These are phyloP conservation scores for Thaumetopoea pityocampa DNA, from an alignment of 1,140 invertebrate genomes.

Conservation along the genomic window DNA sequence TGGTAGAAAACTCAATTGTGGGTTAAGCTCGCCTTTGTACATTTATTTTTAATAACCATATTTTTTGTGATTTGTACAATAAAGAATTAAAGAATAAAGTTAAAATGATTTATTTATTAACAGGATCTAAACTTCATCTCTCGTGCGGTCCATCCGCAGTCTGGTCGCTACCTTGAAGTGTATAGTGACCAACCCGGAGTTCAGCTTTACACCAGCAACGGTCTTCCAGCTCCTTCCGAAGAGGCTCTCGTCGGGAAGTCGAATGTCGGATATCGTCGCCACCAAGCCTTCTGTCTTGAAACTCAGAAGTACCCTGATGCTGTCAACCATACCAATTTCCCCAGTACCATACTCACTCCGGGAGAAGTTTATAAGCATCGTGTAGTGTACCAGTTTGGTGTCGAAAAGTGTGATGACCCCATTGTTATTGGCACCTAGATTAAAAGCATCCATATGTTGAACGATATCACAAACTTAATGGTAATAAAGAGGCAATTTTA, in stretches of 20 bases:
- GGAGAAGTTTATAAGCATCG: slow-evolving; percentile 82
- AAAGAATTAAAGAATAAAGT: no score
- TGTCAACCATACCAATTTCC: slow-evolving; percentile 89
- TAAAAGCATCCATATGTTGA: no score
- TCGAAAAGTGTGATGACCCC: slow-evolving; percentile 17
- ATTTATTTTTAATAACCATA: no score
- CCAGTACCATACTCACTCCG: slow-evolving; percentile 82
- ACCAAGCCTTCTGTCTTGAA: slow-evolving; percentile 92
- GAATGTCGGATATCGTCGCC: slow-evolving; percentile 82
- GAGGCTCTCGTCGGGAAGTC: slow-evolving; percentile 81
- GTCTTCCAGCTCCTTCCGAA: slow-evolving; percentile 78
- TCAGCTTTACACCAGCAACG: slow-evolving; percentile 92
- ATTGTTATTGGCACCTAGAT: slow-evolving; percentile 25
- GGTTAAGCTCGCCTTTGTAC: no score
- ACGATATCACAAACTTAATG: no score
- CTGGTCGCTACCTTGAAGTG: slow-evolving; percentile 85
- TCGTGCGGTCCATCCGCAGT: slow-evolving; percentile 80
- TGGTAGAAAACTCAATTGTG: no score
- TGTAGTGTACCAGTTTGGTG: slow-evolving; percentile 78
- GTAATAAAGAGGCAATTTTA: no score
- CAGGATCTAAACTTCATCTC: slow-evolving; percentile 54
- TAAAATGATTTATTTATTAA: slow-evolving; percentile 12
- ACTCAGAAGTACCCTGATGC: slow-evolving; percentile 96
- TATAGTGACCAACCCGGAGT: slow-evolving; percentile 92
- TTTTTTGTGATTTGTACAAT: no score